Evolutionary conservation across 1,140 invertebrate species (phyloP), one percentile per base, ranked within the genome.

Genomic region (Phymastichus coffea): DNA sequence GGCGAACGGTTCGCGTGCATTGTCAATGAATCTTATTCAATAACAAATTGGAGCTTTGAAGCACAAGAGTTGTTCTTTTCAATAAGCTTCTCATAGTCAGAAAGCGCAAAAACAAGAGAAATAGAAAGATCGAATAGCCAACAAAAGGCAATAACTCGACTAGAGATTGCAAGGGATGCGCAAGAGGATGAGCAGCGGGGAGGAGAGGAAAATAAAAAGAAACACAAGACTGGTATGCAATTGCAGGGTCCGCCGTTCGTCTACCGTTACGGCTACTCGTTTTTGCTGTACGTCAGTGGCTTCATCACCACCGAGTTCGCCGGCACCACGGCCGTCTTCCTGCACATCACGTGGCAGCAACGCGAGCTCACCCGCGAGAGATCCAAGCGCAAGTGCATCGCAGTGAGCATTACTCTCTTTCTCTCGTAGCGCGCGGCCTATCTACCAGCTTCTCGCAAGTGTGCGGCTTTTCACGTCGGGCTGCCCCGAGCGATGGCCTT

Each of bases 231-330:
- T 62, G 63, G 61, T 63, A 63, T 44, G 83, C n/a, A n/a, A n/a
- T n/a, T n/a, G n/a, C 87, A 92, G 74, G 86, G 87, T 12, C 88
- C 92, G 1, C 79, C 88, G 15, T 93, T 95, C 80, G 89, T 86
- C 28, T 94, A 94, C 75, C 84, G 84, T 63, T 95, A 94, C 71
- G 93, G 93, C 46, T 93, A 90, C 77, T 90, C 88, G 47, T 95
- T 95, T 77, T 83, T 93, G 20, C 81, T 94, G 10, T 91, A 93
- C 69, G 87, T 94, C 26, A 85, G 88, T 64, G 91, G 92, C 14
- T 92, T 95, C 70, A 85, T 95, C 62, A 84, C 86, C 20, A 90
- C 88, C 2, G 92, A 94, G 75, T 77, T 93, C 41, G 88, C 92
- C 14, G 93, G 92, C 14, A 90, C 91, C 14, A 87, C 89, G 46